These are phyloP conservation scores for Ceyx margarethae DNA, from an alignment of 2,113 vertebrate genomes.

Conservation along the genomic window DNA sequence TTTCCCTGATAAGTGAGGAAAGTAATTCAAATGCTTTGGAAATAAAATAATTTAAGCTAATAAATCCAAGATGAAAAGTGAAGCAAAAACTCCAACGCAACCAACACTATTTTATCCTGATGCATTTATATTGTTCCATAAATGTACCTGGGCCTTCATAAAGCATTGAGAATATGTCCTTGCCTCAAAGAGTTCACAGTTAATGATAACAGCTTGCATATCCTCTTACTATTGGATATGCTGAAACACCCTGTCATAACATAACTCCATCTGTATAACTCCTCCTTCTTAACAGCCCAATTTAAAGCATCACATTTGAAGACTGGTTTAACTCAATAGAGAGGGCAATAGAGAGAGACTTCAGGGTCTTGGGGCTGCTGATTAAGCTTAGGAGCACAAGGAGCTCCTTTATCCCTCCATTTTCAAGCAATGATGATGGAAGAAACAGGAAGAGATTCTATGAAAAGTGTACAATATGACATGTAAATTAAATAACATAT, in stretches of 20 bases:
- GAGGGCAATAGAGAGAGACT: neutral
- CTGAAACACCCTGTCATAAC: neutral
- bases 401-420: neutral
- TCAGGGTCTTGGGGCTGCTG: neutral
- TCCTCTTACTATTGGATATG: neutral
- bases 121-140: neutral
- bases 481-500: too few species aligned
- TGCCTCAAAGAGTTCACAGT: neutral
- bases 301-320: neutral
- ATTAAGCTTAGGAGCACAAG: neutral
- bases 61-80: neutral
- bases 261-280: neutral
- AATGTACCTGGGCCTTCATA: neutral
- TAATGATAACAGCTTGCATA: neutral
- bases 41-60: neutral
- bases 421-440: neutral
- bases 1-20: neutral
- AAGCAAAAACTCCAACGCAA: rapidly evolving
- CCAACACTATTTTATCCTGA: neutral
- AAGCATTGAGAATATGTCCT: neutral
- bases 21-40: neutral
- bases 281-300: neutral
- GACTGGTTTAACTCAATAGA: neutral
- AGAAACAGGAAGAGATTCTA: neutral
- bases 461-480: neutral